These are phyloP conservation scores for Lepidocolaptes lacrymiger DNA, from an alignment of 2,797 vertebrate genomes.

Conservation along the genomic window DNA sequence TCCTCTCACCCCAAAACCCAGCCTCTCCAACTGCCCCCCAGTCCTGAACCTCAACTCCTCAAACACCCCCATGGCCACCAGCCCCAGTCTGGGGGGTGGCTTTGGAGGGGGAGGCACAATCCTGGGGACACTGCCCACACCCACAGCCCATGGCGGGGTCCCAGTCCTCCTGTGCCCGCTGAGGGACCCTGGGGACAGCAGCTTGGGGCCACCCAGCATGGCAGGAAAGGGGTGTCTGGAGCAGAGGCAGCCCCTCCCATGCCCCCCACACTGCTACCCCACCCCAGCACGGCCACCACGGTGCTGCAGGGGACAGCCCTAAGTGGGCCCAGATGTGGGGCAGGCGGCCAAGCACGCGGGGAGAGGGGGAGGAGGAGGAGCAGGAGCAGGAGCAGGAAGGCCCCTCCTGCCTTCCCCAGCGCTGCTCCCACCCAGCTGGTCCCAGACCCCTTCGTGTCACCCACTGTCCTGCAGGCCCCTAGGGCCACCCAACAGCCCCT, in stretches of 20 bases:
- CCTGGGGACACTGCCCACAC: not conserved
- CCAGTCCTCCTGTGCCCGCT: fast-evolving
- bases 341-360: not conserved
- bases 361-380: not conserved
- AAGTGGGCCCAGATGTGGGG: conserved; percentile 39
- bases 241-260: not conserved
- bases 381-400: not conserved
- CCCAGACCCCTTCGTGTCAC: fast-evolving
- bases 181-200: fast-evolving
- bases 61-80: no score
- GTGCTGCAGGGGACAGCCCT: conserved; percentile 3
- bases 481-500: not conserved
- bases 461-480: not conserved
- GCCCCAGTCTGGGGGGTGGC: not conserved
- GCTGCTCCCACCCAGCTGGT: not conserved
- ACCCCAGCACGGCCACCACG: not conserved
- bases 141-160: fast-evolving
- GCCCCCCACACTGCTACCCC: not conserved
- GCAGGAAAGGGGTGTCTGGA: not conserved
- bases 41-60: not conserved
- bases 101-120: not conserved
- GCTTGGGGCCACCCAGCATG: not conserved
- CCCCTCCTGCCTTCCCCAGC: fast-evolving
- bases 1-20: not conserved
- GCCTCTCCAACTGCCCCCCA: no score